Conservation (phyloP, 2,113 vertebrate genomes). For the Bufo gargarizans region DNA sequence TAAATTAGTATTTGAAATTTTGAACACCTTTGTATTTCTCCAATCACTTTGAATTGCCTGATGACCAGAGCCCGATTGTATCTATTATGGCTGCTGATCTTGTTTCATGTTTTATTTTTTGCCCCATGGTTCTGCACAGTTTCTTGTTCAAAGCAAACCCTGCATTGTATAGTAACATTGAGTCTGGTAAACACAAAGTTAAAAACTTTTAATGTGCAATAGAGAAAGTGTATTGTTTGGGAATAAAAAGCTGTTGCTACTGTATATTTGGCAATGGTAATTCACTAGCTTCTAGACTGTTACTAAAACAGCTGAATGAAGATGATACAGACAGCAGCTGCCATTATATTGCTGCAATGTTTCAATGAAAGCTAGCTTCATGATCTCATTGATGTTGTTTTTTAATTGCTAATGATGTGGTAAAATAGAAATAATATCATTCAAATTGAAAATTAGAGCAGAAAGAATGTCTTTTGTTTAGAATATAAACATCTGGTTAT, state of each 20-base stretch:
- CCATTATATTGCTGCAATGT: slow-evolving; percentile 50
- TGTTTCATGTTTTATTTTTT: neutral
- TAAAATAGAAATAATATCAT: slow-evolving; percentile 56
- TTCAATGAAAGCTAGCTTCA: slow-evolving; percentile 38
- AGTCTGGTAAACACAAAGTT: slow-evolving; percentile 1
- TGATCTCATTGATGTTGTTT: slow-evolving; percentile 50
- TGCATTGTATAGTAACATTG: neutral
- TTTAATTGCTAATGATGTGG: slow-evolving; percentile 54
- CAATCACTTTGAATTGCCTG: neutral
- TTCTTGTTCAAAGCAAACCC: neutral
- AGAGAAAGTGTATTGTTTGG: neutral
- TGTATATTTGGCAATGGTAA: slow-evolving; percentile 8
- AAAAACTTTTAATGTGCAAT: slow-evolving; percentile 22
- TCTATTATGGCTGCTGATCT: neutral
- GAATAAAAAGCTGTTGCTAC: slow-evolving; percentile 19
- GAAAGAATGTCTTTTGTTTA: slow-evolving; percentile 26
- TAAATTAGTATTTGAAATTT: neutral
- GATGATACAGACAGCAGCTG: slow-evolving; percentile 47
- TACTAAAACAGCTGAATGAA: slow-evolving; percentile 47
- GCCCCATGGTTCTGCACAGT: neutral
- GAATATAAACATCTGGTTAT: slow-evolving; percentile 46
- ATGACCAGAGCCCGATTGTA: neutral
- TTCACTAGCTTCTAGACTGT: slow-evolving; percentile 24
- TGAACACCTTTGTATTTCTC: neutral
- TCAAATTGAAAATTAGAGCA: slow-evolving; percentile 49